These are phyloP conservation scores for Orestias chungarensis DNA, from an alignment of 2,797 vertebrate species.

Conservation along the genomic window DNA sequence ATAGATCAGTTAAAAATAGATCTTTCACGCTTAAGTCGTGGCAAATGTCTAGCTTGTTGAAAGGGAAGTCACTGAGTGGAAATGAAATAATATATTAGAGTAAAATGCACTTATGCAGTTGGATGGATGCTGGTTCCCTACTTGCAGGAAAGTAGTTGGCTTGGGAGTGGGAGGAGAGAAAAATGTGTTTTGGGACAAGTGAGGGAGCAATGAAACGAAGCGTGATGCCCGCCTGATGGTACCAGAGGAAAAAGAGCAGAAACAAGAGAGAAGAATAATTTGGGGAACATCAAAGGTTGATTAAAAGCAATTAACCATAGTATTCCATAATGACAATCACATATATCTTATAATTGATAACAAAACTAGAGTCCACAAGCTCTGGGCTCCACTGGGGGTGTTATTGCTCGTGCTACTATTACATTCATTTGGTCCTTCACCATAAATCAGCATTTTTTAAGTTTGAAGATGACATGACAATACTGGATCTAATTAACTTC, in stretches of 20 bases:
- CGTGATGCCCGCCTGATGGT: slow-evolving; percentile 8
- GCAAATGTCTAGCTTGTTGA: slow-evolving; percentile 24
- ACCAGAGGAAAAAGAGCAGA: neutral
- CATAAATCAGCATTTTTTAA: neutral
- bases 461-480: neutral
- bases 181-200: slow-evolving; percentile 27
- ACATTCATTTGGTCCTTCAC: neutral
- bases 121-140: slow-evolving; percentile 7
- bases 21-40: slow-evolving; percentile 42
- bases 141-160: slow-evolving; percentile 4
- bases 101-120: slow-evolving; percentile 32
- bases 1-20: slow-evolving; percentile 41
- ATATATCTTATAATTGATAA: slow-evolving; percentile 16
- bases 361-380: neutral
- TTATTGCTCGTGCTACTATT: neutral
- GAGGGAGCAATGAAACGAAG: slow-evolving; percentile 18
- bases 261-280: slow-evolving; percentile 3
- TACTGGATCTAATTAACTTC: neutral
- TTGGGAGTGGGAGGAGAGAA: slow-evolving; percentile 23
- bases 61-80: slow-evolving; percentile 21
- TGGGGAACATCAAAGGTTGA: slow-evolving; percentile 2
- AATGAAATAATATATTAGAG: slow-evolving; percentile 40
- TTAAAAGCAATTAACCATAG: slow-evolving; percentile 1
- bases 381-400: neutral
- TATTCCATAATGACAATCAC: neutral